Conservation (phyloP, 2,113 vertebrate species). For the Bagarius yarrelli region DNA sequence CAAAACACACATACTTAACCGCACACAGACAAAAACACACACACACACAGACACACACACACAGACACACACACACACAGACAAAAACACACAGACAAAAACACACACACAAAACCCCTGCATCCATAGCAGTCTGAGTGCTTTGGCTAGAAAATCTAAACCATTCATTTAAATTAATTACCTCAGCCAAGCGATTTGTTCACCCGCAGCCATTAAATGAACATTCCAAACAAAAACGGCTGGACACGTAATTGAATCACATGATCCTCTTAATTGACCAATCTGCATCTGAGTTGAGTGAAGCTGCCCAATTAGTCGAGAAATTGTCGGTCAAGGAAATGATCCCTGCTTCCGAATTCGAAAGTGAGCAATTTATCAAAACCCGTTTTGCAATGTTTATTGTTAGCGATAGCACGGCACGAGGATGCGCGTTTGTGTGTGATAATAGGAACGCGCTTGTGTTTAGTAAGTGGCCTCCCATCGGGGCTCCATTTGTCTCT, state of each 20-base stretch:
- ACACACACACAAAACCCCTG: not conserved
- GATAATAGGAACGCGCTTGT: slow-evolving; percentile 16
- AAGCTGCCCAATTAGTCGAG: slow-evolving; percentile 72
- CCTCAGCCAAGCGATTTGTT: slow-evolving; percentile 37
- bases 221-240: slow-evolving; percentile 44
- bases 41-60: not conserved
- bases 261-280: slow-evolving; percentile 71
- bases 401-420: not conserved
- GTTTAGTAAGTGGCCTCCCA: slow-evolving; percentile 43
- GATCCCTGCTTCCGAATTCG: slow-evolving; percentile 56
- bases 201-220: slow-evolving; percentile 39
- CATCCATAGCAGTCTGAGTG: slow-evolving; percentile 17
- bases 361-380: slow-evolving; percentile 42
- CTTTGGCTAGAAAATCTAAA: slow-evolving; percentile 26
- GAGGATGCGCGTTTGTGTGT: not conserved
- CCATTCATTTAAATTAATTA: slow-evolving; percentile 49
- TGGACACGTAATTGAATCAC: slow-evolving; percentile 72
- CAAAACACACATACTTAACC: too few relatives aligned
- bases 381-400: not conserved
- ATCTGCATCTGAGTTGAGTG: slow-evolving; percentile 73
- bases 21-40: not conserved
- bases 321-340: slow-evolving; percentile 68
- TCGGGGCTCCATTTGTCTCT: slow-evolving; percentile 49
- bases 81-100: too few relatives aligned
- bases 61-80: slow-evolving; percentile 4